Evolutionary conservation across 2,888 invertebrate species (phyloP).

Genomic region (Sinopyrophorus schimmeli): DNA sequence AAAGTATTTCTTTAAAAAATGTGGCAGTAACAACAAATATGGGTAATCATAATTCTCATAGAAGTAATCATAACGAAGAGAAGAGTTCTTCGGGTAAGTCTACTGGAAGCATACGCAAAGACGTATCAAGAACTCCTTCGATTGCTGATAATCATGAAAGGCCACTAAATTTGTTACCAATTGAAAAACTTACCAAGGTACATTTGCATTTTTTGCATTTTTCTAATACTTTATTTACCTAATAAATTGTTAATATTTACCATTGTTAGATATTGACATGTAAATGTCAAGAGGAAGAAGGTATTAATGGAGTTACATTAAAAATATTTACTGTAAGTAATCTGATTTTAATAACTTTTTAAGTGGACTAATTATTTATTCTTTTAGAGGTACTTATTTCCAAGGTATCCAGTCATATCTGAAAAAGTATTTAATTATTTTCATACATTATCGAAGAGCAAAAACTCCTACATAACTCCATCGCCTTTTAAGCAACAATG

Average conservation of each 20-base stretch:
- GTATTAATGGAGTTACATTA: constrained; percentile 70
- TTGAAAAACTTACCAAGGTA: constrained; percentile 78
- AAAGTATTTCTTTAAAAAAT: constrained; percentile 18
- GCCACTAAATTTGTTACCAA: constrained; percentile 68
- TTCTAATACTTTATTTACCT: too few species aligned
- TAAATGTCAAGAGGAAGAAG: constrained; percentile 70
- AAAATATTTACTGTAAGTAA: constrained; percentile 64
- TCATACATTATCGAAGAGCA: constrained; percentile 63
- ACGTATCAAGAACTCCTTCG: constrained; percentile 66
- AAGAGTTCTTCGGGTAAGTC: constrained; percentile 51
- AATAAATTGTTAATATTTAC: not conserved
- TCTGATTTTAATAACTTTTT: constrained; percentile 23
- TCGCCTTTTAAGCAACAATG: constrained; percentile 73
- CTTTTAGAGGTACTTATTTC: constrained; percentile 73
- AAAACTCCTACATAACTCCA: constrained; percentile 64
- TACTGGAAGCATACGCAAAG: constrained; percentile 57
- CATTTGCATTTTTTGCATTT: constrained; percentile 46
- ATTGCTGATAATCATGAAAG: constrained; percentile 69
- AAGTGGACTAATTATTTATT: constrained; percentile 21
- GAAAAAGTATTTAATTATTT: constrained; percentile 69
- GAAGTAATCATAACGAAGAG: constrained; percentile 40
- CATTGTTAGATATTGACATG: constrained; percentile 69
- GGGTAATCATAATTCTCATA: constrained; percentile 53
- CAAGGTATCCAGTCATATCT: constrained; percentile 74
- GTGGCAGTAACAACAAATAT: constrained; percentile 39